Base-by-base conservation (phyloP, 2,113 vertebrate species). In the Sylvia atricapilla region DNA sequence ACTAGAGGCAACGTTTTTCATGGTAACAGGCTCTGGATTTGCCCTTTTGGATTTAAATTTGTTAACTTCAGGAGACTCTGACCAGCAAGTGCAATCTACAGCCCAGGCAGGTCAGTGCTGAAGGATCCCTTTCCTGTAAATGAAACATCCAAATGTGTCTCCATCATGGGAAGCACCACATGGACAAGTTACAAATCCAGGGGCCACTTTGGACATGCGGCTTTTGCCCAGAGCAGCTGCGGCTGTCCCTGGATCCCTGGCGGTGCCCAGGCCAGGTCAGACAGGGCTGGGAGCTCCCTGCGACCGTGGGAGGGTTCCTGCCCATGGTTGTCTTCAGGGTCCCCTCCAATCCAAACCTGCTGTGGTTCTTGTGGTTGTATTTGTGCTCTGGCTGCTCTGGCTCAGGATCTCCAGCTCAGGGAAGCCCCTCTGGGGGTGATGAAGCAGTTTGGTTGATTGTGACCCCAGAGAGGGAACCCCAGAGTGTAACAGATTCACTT, bases 351-450 rank as follows among this genome's bases (percentile, higher is more conserved):
- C 49, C 85, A 31, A 10, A 10, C 35, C 4, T 1, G 2, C 41
- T 8, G 8, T 43, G 35, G 5, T 8, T 19, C 27, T 37, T 37
- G 12, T 18, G 25, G 0, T 1, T 35, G 64, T 13, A 0, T 35
- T n/a, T 50, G 35, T 16, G 13, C 50, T 1, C 28, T 82, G 10
- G 9, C 52, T 81, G 9, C 52, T 56, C 27, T 55, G 31, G 44
- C 20, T 23, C 17, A 60, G 31, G 15, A 43, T 3, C 53, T 68
- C 27, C 21, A 5, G 17, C 31, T 44, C 23, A 64, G 50, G 41
- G 39, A 46, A 59, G 46, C 10, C 28, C 12, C 3, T 43, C 11
- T 47, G 62, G 50, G 52, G 37, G 41, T 23, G 37, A 31, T 0
- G 6, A 28, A 43, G 21, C 10, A 80, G 9, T 25, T 62, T 30